phyloP scores from a whole-genome alignment of 2,888 invertebrate species.

The Drosophila meridionalis region DNA sequence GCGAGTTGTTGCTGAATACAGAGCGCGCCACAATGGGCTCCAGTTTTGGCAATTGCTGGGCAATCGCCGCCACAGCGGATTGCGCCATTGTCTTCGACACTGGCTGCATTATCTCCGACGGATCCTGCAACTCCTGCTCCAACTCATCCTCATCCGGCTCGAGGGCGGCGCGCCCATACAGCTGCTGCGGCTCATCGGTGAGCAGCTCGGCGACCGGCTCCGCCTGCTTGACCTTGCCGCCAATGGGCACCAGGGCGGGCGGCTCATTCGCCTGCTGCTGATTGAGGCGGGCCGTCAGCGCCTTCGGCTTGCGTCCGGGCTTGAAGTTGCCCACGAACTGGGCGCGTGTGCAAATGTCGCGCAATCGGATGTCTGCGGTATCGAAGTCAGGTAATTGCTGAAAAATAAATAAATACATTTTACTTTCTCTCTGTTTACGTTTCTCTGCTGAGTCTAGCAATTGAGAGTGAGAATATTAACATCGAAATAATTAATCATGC shows the following conservation, averaged over 20 bases:
- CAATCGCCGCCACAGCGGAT: slow-evolving; percentile 16
- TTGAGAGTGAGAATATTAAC: neutral
- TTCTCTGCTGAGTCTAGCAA: neutral
- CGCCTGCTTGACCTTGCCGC: slow-evolving; percentile 27
- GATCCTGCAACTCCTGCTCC: slow-evolving; percentile 36
- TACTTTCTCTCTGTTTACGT: neutral
- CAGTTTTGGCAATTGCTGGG: slow-evolving; percentile 67
- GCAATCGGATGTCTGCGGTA: slow-evolving; percentile 90
- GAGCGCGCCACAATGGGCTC: slow-evolving; percentile 61
- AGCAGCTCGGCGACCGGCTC: slow-evolving; percentile 41
- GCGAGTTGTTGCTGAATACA: slow-evolving; percentile 17
- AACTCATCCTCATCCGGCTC: slow-evolving; percentile 52
- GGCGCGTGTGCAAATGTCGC: slow-evolving; percentile 86
- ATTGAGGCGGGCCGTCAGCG: slow-evolving; percentile 64
- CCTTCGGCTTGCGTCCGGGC: slow-evolving; percentile 82
- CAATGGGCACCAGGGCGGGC: slow-evolving; percentile 77
- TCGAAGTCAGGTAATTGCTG: slow-evolving; percentile 91
- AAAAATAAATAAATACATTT: slow-evolving; percentile 60
- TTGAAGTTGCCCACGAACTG: slow-evolving; percentile 83
- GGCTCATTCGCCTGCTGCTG: slow-evolving; percentile 59
- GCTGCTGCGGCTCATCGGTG: slow-evolving; percentile 66
- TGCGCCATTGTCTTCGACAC: slow-evolving; percentile 30
- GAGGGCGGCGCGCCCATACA: slow-evolving; percentile 59
- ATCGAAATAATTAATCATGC: too few species aligned
- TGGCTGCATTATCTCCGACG: slow-evolving; percentile 38